Base-by-base conservation (phyloP, 2,113 vertebrate species). In the Pica pica region DNA sequence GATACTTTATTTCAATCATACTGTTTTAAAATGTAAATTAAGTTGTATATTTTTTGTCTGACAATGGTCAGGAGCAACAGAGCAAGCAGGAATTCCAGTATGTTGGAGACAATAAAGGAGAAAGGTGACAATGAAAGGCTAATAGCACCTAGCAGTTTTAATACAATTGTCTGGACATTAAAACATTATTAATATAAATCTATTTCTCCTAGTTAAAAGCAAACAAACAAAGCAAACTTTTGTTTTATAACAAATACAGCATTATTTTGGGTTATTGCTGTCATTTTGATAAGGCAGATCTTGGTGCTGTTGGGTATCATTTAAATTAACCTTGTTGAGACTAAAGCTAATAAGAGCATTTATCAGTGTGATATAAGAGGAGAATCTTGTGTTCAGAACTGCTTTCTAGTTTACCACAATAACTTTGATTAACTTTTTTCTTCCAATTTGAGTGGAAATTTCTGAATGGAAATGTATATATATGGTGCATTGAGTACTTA, bases 311-410 rank as follows among this genome's bases (percentile, higher is more conserved):
- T 79, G 2, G 46, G 26, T 87, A 65, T 79, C 41, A 64, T 60
- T 74, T 91, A 76, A 91, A 94, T 91, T 85, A 93, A 92, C 76
- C 83, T 95, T 77, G 39, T 77, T 87, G 71, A 92, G 78, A 37
- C 44, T 68, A 65, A 90, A 77, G 85, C 90, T 91, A 91, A 76
- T 88, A 57, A 87, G 46, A 69, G 7, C 60, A 80, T 93, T 83
- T 83, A 73, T 92, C 78, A 90, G 4, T 83, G 60, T 63, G 56
- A 78, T 87, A 53, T 70, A 78, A 83, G 28, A 84, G 28, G 16
- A 68, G 27, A 61, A 24, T 61, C 17, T 56, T 69, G 35, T 90
- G 50, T 59, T 85, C 49, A 55, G 49, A 93, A 35, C 28, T 60
- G 18, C 42, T 64, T 71, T 75, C 65, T 76, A 37, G 20, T 61